These are phyloP conservation scores for Nematolebias whitei DNA, from an alignment of 2,113 vertebrate genomes.

Conservation along the genomic window DNA sequence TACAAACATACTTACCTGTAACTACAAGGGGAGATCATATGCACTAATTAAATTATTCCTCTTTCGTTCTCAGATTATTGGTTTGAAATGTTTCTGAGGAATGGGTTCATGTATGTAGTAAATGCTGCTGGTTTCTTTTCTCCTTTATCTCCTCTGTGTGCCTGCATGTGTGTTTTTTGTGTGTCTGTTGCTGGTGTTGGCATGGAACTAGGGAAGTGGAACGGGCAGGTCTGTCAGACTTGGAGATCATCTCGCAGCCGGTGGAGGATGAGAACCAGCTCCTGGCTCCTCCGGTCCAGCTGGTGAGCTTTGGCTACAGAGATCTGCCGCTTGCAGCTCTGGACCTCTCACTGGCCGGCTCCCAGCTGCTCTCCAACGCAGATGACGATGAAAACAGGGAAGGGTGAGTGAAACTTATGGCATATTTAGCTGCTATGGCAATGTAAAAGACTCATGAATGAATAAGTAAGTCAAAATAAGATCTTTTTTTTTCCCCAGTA, in stretches of 20 bases:
- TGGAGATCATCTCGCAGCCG: slow-evolving; percentile 96
- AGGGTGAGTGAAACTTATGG: slow-evolving; percentile 81
- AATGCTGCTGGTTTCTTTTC: slow-evolving; percentile 7
- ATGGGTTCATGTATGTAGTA: not conserved
- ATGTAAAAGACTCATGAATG: not conserved
- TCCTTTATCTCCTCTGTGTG: slow-evolving; percentile 12
- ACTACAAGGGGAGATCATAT: not conserved
- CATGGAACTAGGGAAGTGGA: slow-evolving; percentile 59
- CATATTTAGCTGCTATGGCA: too few relatives aligned
- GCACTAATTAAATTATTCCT: not conserved
- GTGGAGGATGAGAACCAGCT: slow-evolving; percentile 91
- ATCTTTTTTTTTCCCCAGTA: not conserved
- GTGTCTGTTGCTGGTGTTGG: slow-evolving; percentile 32
- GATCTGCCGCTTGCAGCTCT: slow-evolving; percentile 92
- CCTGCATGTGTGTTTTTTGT: slow-evolving; percentile 1
- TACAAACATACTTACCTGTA: not conserved
- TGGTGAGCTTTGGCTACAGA: slow-evolving; percentile 91
- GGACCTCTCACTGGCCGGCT: slow-evolving; percentile 92
- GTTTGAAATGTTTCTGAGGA: not conserved
- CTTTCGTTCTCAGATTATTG: not conserved
- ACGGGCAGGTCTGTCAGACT: slow-evolving; percentile 87
- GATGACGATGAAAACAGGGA: slow-evolving; percentile 95
- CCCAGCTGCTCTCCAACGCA: slow-evolving; percentile 92
- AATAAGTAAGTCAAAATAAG: not conserved
- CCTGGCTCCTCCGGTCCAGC: slow-evolving; percentile 86